Conservation (phyloP, 2,888 invertebrate species). For the Nudaria mundana region DNA sequence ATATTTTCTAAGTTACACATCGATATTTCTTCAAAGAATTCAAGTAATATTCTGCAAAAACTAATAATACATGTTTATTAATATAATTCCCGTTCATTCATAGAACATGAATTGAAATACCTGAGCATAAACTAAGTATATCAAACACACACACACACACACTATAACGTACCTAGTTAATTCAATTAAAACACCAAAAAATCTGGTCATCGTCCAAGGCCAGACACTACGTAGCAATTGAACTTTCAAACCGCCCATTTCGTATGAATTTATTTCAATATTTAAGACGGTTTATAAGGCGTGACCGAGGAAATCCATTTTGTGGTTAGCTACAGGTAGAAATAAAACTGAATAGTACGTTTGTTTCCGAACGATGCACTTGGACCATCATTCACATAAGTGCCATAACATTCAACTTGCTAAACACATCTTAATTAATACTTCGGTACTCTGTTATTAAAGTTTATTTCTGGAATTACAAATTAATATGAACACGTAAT, state of each 20-base stretch:
- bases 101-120: constrained; percentile 30
- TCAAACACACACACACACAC: constrained; percentile 36
- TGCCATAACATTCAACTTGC: constrained; percentile 5
- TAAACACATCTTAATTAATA: constrained; percentile 22
- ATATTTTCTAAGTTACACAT: too few relatives aligned
- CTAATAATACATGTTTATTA: too few relatives aligned
- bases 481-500: constrained; percentile 13
- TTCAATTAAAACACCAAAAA: constrained; percentile 39
- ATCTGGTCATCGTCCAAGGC: constrained; percentile 45
- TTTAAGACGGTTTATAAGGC: constrained; percentile 63
- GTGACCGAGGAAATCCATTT: constrained; percentile 47
- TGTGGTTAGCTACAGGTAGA: constrained; percentile 19
- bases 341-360: constrained; percentile 30
- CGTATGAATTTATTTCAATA: constrained; percentile 48
- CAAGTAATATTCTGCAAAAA: too few relatives aligned
- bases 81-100: constrained; percentile 48
- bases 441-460: constrained; percentile 9
- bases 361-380: constrained; percentile 26
- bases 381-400: constrained; percentile 2
- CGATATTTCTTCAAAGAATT: too few relatives aligned
- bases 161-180: constrained; percentile 31
- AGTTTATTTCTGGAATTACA: constrained; percentile 11
- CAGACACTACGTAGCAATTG: constrained; percentile 39
- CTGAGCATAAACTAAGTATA: constrained; percentile 41
- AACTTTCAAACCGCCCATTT: constrained; percentile 39